Percentiles rank a stretch among this genome's conserved stretches.
phyloP scores from a whole-genome alignment of 1,140 invertebrate genomes.

The Macrosteles quadrilineatus region DNA sequence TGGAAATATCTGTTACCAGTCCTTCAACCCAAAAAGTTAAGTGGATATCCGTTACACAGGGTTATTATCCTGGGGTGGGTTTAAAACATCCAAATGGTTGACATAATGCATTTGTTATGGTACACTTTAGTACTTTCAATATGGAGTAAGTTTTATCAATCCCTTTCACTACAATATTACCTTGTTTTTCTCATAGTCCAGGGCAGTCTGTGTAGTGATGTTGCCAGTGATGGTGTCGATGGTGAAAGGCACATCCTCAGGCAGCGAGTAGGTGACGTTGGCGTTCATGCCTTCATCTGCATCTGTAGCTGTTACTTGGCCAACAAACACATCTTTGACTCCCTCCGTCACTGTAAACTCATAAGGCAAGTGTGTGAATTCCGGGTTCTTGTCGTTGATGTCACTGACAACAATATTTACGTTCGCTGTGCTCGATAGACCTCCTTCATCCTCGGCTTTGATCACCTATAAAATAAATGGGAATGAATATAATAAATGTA shows the following conservation, averaged over 20 bases:
- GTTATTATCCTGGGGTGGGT: no score
- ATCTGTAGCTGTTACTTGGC: slow-evolving; percentile 82
- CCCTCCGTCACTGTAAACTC: slow-evolving; percentile 83
- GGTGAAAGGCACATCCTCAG: slow-evolving; percentile 72
- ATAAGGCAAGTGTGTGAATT: slow-evolving; percentile 74
- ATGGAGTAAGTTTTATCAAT: no score
- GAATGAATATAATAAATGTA: background rate
- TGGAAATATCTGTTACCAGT: no score
- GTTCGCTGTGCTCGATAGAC: slow-evolving; percentile 75
- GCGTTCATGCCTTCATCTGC: slow-evolving; percentile 72
- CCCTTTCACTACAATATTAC: no score
- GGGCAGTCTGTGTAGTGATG: slow-evolving; percentile 69
- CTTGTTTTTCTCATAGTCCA: slow-evolving; percentile 83
- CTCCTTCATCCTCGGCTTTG: slow-evolving; percentile 84
- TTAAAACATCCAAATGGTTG: no score
- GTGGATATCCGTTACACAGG: no score
- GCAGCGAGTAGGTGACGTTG: slow-evolving; percentile 61
- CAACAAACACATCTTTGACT: slow-evolving; percentile 64
- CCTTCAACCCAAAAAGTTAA: no score
- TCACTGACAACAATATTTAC: slow-evolving; percentile 88
- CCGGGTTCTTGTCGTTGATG: slow-evolving; percentile 87
- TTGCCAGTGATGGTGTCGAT: slow-evolving; percentile 79
- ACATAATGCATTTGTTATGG: no score
- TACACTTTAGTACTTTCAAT: no score
- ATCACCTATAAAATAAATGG: slow-evolving; percentile 60